Evolutionary conservation across 2,888 invertebrate genomes (phyloP), one percentile per base, ranked within the genome.

Genomic region (Stenoptilia bipunctidactyla): DNA sequence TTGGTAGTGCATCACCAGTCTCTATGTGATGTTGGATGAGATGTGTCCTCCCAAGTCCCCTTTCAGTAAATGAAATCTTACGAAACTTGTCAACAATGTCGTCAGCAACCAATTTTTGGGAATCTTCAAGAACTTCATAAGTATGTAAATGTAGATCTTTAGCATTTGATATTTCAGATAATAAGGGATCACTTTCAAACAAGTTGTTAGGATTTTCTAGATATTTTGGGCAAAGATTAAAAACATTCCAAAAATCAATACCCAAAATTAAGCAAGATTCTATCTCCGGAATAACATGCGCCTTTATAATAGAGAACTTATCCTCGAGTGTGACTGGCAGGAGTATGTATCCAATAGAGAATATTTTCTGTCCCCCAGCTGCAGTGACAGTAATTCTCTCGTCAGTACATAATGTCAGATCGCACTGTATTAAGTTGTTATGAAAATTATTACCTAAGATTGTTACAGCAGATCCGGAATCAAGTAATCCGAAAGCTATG

Each of bases 1-100:
- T 48, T 9, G 53, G 53, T n/a, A n/a, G 4, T 4, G 45, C 27
- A 27, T 51, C 42, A 0, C 53, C 53, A 3, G 55, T 56, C 37
- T 53, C 45, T 9, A 53, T 56, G 0, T 13, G 33, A 37, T 56
- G 54, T 1, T 30, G 36, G 6, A 52, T 40, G 4, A 54, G 36
- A 15, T 40, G 8, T 2, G 56, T 56, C n/a, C 41, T 15, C 15
- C 51, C 52, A 14, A 52, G 37, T n/a, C 51, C 52, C 25, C 38
- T 43, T 1, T 27, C 1, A 12, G 40, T 40, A 25, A 35, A 41
- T 1, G 45, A 49, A 14, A 51, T 51, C 9, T 38, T 13, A 1
- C 44, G 13, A 41, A 45, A 49, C 13, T 44, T 27, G 1, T 41
- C 9, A 10, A 49, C 36, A 1, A 49, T 12, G 1, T 44, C 27